Base-by-base conservation (phyloP, 2,888 invertebrate species). In the Pecten maximus region DNA sequence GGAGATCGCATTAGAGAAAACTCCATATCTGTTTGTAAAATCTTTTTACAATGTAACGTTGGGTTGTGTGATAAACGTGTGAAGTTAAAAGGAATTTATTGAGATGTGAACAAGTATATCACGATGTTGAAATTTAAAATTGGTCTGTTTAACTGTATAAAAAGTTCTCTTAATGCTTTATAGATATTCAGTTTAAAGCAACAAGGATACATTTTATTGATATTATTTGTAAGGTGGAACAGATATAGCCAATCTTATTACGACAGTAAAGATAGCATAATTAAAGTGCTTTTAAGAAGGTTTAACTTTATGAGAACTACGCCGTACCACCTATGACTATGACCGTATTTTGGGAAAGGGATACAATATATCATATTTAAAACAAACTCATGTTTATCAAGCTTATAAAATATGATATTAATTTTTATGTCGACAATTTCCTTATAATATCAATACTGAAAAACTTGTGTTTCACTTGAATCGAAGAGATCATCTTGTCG, bases 121-220 rank as follows among this genome's bases (percentile, higher is more conserved):
- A 35, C 4, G 74, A 28, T 74, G 74, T 74, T 28, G 35, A 74
- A 74, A 74, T 6, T 28, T 74, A 74, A 74, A 74, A 74, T 74
- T 74, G 74, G 74, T 74, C 28, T 74, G 35, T 74, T 35, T 35
- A 74, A 23, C 74, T 74, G 2, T 74, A 74, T 28, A 35, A 74
- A 74, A 74, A 74, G 2, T 10, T 3, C 74, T 35, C 74, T 74
- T 74, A 74, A 74, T 74, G 74, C 35, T 74, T 74, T 74, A 74
- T 35, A 74, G 74, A 74, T 74, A 74, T 74, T 74, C 74, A 35
- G 74, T 74, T 23, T 74, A 74, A 35, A 74, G 74, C 74, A 16
- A 74, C 74, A 74, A 74, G 35, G 74, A 74, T 74, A 74, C 6
- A 74, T 74, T 74, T 74, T 28, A 74, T 74, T 28, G 74, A 74